phyloP scores from a whole-genome alignment of 2,797 vertebrate species.

The Triplophysa bombifrons region DNA sequence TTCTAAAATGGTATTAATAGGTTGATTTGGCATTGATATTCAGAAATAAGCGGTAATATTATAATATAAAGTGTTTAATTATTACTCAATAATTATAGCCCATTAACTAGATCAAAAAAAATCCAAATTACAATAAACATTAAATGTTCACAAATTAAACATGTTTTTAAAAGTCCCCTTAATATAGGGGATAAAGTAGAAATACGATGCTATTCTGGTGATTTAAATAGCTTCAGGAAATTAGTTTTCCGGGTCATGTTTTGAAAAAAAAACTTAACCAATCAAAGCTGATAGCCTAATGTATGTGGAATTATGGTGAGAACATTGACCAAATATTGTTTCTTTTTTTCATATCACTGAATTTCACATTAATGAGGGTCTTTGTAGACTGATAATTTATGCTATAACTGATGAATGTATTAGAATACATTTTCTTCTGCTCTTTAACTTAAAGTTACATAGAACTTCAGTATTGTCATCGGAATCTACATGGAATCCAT shows the following conservation, averaged over 20 bases:
- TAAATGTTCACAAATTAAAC: too few relatives aligned
- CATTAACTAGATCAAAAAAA: too few relatives aligned
- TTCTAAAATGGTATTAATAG: too few relatives aligned
- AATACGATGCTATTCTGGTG: neutral
- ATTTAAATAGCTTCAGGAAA: neutral
- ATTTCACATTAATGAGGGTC: neutral
- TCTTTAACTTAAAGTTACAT: too few relatives aligned
- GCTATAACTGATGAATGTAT: too few relatives aligned
- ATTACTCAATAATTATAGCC: too few relatives aligned
- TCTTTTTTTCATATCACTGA: neutral
- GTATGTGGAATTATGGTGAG: slow-evolving; percentile 2
- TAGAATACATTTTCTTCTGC: too few relatives aligned
- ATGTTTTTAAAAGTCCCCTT: too few relatives aligned
- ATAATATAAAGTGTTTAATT: too few relatives aligned
- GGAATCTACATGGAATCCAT: neutral
- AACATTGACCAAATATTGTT: neutral
- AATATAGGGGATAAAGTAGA: neutral
- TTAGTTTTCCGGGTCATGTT: slow-evolving; percentile 9
- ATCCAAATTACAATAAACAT: too few relatives aligned
- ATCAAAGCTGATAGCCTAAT: neutral
- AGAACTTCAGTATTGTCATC: neutral
- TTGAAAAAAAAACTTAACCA: slow-evolving; percentile 13
- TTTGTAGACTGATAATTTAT: neutral
- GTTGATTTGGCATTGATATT: too few relatives aligned
- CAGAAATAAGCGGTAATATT: too few relatives aligned